phyloP scores from a whole-genome alignment of 1,140 invertebrate species.

The Diorhabda elongata region DNA sequence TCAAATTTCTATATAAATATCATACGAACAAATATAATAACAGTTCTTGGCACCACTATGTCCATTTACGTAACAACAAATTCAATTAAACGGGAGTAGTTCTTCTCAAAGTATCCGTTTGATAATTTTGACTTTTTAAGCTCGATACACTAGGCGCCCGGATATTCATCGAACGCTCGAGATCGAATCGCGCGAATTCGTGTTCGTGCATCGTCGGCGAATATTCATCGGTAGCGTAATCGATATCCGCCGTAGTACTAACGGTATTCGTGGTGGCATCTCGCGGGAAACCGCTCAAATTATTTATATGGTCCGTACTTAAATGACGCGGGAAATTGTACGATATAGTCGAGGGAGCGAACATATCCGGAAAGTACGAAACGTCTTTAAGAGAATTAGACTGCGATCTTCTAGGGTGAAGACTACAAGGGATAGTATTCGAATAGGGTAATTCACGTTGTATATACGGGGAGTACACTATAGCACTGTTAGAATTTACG shows the following conservation, averaged over 20 bases:
- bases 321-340: not conserved
- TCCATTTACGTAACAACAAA: not conserved
- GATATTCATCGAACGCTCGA: not conserved
- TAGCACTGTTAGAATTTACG: slow-evolving; percentile 48
- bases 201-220: not conserved
- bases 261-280: not conserved
- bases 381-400: slow-evolving; percentile 54
- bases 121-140: not conserved
- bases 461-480: slow-evolving; percentile 43
- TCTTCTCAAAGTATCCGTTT: not conserved
- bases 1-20: not conserved
- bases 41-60: not conserved
- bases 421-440: slow-evolving; percentile 45
- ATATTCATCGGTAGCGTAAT: not conserved
- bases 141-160: not conserved
- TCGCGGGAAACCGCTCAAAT: not conserved
- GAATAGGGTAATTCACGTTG: slow-evolving; percentile 47
- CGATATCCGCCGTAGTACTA: not conserved
- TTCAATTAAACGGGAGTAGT: slow-evolving; percentile 6
- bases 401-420: slow-evolving; percentile 49
- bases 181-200: slow-evolving; percentile 4
- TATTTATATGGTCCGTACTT: not conserved
- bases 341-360: slow-evolving; percentile 49
- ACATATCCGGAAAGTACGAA: slow-evolving; percentile 55
- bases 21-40: not conserved